These are phyloP conservation scores for Platyscapa corneri DNA, from an alignment of 1,140 invertebrate genomes.

Conservation along the genomic window DNA sequence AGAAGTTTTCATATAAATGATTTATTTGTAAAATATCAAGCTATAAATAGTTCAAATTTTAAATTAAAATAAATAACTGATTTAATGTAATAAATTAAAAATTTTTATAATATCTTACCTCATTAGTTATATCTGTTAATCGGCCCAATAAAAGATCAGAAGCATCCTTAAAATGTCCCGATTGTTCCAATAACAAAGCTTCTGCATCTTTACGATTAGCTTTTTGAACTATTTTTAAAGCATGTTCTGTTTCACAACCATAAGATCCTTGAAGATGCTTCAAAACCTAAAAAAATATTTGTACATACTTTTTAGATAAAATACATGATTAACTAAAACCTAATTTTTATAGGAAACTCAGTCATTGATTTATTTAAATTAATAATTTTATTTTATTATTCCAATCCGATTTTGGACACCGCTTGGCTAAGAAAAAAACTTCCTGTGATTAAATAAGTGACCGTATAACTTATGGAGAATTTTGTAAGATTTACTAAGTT, in stretches of 20 bases:
- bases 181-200: constrained; percentile 70
- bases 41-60: neutral
- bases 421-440: too few species aligned
- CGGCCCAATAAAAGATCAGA: constrained; percentile 67
- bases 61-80: neutral
- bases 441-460: too few species aligned
- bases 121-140: constrained; percentile 62
- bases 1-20: neutral
- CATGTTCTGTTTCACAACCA: constrained; percentile 68
- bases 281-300: constrained; percentile 59
- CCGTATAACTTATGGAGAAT: too few species aligned
- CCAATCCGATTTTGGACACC: too few species aligned
- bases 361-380: too few species aligned
- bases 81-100: neutral
- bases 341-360: too few species aligned
- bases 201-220: constrained; percentile 67
- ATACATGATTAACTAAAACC: too few species aligned
- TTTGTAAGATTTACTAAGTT: too few species aligned
- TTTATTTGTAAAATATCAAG: neutral
- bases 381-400: too few species aligned
- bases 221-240: constrained; percentile 66
- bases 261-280: constrained; percentile 66
- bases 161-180: constrained; percentile 70
- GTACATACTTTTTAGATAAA: neutral
- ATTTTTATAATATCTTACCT: constrained; percentile 53